Percentiles rank a stretch among this genome's conserved stretches.
Evolutionary conservation across 2,888 invertebrate species (phyloP).

Genomic region (Limenitis camilla): DNA sequence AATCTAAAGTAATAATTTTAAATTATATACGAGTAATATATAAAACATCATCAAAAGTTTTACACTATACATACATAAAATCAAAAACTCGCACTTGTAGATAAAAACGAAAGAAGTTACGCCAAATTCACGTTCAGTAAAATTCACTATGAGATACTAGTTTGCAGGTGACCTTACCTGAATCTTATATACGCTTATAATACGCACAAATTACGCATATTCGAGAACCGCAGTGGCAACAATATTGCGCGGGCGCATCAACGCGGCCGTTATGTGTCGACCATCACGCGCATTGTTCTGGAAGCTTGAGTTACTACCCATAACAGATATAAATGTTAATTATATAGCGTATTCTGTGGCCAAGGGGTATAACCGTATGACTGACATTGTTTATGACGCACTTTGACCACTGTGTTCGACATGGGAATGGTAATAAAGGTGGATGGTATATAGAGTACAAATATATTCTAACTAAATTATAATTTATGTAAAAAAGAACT

Average conservation of each 20-base stretch:
- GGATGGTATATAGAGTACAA: too few relatives aligned
- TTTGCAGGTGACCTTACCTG: neutral
- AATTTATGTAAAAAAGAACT: too few relatives aligned
- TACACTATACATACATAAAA: too few relatives aligned
- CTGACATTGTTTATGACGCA: constrained; percentile 48
- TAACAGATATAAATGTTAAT: constrained; percentile 64
- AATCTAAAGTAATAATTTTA: too few relatives aligned
- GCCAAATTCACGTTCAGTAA: too few relatives aligned
- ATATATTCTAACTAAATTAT: too few relatives aligned
- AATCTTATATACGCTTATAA: neutral
- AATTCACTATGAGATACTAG: too few relatives aligned
- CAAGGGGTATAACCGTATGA: constrained; percentile 44
- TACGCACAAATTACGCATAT: constrained; percentile 3
- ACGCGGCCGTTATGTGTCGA: constrained; percentile 56
- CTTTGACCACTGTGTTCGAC: constrained; percentile 31
- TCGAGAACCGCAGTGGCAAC: constrained; percentile 28
- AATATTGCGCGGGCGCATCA: constrained; percentile 49
- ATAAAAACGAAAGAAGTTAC: too few relatives aligned
- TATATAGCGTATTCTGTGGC: constrained; percentile 55
- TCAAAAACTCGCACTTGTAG: too few relatives aligned
- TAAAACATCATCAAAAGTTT: too few relatives aligned
- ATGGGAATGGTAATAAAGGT: neutral
- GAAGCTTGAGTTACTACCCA: constrained; percentile 59
- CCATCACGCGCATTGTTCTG: constrained; percentile 58
- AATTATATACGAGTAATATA: too few relatives aligned